Evolutionary conservation across 2,888 invertebrate genomes (phyloP).

Genomic region (Druceiella hillmani): DNA sequence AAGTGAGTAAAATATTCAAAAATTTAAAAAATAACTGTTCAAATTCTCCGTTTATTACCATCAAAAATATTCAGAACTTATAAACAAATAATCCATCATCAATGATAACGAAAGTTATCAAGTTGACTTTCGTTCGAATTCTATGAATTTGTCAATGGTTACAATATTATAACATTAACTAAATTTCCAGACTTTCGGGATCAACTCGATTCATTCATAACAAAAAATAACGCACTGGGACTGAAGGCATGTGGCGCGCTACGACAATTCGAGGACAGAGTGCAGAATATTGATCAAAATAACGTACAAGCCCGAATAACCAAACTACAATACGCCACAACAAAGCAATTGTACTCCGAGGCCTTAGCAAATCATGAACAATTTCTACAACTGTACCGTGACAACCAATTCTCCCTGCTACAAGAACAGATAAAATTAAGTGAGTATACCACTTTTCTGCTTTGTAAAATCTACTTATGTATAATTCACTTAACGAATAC

Average conservation of each 20-base stretch:
- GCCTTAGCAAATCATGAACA: slow-evolving; percentile 48
- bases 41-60: neutral
- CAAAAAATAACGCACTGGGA: slow-evolving; percentile 47
- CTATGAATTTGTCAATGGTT: too few relatives aligned
- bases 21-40: neutral
- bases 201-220: slow-evolving; percentile 54
- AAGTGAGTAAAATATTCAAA: slow-evolving; percentile 28
- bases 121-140: too few relatives aligned
- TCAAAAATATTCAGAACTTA: too few relatives aligned
- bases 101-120: too few relatives aligned
- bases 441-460: slow-evolving; percentile 32
- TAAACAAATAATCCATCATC: too few relatives aligned
- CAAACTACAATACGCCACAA: slow-evolving; percentile 42
- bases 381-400: slow-evolving; percentile 47
- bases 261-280: slow-evolving; percentile 40
- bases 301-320: slow-evolving; percentile 38
- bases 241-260: slow-evolving; percentile 50
- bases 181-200: slow-evolving; percentile 50
- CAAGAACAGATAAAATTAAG: slow-evolving; percentile 53
- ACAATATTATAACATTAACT: neutral
- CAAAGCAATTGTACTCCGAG: slow-evolving; percentile 42
- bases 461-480: neutral
- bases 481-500: neutral
- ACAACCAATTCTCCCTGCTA: slow-evolving; percentile 48
- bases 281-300: slow-evolving; percentile 22